Evolutionary conservation across 37 sponge, comb jelly and placozoan genomes (phyloP).

Genomic region (Cliona cf. orientalis): DNA sequence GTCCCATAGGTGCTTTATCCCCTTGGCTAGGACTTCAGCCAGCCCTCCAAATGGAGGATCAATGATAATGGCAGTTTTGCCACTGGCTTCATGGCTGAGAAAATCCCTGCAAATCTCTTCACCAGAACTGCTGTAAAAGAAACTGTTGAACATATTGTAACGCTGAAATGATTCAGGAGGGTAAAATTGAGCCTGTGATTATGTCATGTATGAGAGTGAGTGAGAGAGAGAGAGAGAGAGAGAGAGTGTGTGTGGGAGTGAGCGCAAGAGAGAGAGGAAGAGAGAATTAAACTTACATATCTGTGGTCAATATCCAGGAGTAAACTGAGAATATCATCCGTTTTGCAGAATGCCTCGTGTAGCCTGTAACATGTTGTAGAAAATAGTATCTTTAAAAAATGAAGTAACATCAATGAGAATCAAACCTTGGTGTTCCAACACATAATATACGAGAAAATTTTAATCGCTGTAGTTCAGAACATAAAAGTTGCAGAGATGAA

Average conservation of each 20-base stretch:
- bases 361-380: conserved; percentile 44
- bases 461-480: conserved; percentile 53
- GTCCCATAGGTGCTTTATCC: conserved; percentile 63
- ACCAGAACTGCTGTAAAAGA: conserved; percentile 69
- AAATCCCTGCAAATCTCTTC: conserved; percentile 25
- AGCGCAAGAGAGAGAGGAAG: background rate
- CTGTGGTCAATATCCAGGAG: conserved; percentile 90
- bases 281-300: conserved; percentile 71
- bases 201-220: no score
- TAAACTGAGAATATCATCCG: conserved; percentile 24
- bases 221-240: no score
- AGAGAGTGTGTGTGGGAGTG: background rate
- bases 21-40: conserved; percentile 48
- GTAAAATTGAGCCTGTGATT: conserved; percentile 85
- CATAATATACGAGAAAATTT: conserved; percentile 66
- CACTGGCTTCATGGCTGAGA: background rate
- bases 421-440: conserved; percentile 87
- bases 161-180: conserved; percentile 55
- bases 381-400: no score
- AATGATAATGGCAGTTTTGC: conserved; percentile 29
- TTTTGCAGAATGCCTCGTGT: conserved; percentile 57
- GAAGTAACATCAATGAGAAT: background rate
- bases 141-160: conserved; percentile 88
- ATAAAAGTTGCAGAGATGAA: conserved; percentile 39
- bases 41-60: conserved; percentile 97